Conservation (phyloP, 2,113 vertebrate genomes). For the Anthoscopus minutus region DNA sequence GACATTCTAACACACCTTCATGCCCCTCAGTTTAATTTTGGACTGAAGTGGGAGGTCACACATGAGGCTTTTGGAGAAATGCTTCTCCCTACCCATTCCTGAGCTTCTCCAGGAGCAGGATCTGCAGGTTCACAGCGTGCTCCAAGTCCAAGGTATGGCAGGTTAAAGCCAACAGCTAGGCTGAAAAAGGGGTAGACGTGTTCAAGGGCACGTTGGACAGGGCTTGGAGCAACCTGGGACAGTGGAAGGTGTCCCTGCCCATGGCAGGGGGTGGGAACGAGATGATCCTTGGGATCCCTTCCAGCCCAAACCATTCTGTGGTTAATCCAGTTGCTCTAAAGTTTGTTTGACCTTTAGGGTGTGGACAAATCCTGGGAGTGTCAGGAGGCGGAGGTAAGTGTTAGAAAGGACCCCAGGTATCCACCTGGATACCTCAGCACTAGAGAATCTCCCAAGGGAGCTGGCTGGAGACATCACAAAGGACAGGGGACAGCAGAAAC, state of each 20-base stretch:
- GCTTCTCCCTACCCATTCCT: background rate
- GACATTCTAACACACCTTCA: fast-evolving
- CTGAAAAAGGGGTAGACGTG: background rate
- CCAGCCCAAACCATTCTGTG: background rate
- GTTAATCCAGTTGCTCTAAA: background rate
- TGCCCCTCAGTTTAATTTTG: background rate
- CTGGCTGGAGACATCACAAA: background rate
- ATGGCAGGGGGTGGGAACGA: background rate
- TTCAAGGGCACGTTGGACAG: fast-evolving
- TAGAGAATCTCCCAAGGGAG: background rate
- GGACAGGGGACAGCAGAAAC: background rate
- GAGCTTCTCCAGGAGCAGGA: background rate
- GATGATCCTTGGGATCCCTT: background rate
- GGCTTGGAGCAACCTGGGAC: background rate
- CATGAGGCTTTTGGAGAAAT: background rate
- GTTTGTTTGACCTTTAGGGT: background rate
- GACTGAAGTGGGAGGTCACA: background rate
- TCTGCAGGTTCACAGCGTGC: background rate
- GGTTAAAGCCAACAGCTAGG: background rate
- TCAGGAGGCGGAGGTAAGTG: background rate
- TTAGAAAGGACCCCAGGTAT: background rate
- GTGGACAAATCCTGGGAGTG: background rate
- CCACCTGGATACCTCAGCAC: background rate
- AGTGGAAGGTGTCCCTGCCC: background rate
- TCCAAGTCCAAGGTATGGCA: background rate